Percentiles rank a stretch among this genome's conserved stretches.
Conservation (phyloP, 2,888 invertebrate species). For the Idaea straminata region DNA sequence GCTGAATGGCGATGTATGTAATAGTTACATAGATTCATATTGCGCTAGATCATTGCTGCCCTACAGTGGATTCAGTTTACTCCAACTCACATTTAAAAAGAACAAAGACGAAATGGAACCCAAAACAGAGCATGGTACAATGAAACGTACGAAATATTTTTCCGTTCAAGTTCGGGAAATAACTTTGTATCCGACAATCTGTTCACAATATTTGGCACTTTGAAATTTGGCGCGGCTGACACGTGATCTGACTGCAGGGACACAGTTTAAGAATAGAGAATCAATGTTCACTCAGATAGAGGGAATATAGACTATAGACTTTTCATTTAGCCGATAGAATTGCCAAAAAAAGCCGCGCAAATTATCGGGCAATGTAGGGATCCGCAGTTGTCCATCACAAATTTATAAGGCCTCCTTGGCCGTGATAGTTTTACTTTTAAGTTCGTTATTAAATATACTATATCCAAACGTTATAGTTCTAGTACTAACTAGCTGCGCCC, state of each 20-base stretch:
- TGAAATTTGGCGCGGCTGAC: conserved; percentile 4
- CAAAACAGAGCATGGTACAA: background rate
- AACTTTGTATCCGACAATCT: conserved; percentile 6
- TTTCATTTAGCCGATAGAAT: background rate
- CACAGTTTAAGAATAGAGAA: background rate
- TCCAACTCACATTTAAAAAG: background rate
- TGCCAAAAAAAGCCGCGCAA: too few relatives aligned
- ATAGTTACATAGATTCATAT: too few relatives aligned
- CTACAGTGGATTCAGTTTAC: too few relatives aligned
- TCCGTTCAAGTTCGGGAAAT: conserved; percentile 8
- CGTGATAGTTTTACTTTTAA: too few relatives aligned
- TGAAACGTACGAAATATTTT: conserved; percentile 7
- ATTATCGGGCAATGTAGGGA: too few relatives aligned
- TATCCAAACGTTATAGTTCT: too few relatives aligned
- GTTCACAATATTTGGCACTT: conserved; percentile 9
- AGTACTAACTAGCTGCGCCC: too few relatives aligned
- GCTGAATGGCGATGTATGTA: too few relatives aligned
- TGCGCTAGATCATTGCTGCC: too few relatives aligned
- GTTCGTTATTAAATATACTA: too few relatives aligned
- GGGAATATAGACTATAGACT: background rate
- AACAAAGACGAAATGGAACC: background rate
- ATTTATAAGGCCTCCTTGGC: too few relatives aligned
- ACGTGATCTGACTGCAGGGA: conserved; percentile 3
- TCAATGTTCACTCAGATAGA: background rate
- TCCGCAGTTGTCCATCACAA: too few relatives aligned